phyloP scores from a whole-genome alignment of 2,888 invertebrate genomes.

The Calameuta filiformis region DNA sequence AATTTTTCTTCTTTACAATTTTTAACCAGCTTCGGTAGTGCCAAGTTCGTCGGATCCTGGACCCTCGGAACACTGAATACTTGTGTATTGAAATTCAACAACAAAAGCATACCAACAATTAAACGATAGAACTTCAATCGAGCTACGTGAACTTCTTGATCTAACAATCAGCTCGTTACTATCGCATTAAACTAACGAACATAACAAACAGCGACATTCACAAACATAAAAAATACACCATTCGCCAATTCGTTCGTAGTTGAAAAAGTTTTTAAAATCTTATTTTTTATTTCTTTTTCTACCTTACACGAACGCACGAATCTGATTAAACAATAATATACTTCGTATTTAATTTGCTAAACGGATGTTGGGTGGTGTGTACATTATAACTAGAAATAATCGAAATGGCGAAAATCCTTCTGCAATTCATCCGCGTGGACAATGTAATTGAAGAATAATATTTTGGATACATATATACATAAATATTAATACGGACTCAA shows the following conservation, averaged over 20 bases:
- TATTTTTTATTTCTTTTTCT: neutral
- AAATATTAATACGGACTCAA: neutral
- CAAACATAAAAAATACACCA: neutral
- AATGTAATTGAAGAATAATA: neutral
- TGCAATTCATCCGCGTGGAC: neutral
- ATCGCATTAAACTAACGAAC: neutral
- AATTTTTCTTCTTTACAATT: constrained; percentile 5
- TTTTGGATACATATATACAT: neutral
- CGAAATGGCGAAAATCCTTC: neutral
- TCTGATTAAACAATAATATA: neutral
- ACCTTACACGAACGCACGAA: neutral
- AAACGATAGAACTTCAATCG: neutral
- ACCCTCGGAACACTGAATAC: neutral
- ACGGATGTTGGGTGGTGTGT: neutral
- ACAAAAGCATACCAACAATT: neutral
- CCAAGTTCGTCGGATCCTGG: constrained; percentile 34
- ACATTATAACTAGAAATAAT: neutral
- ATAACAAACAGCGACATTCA: neutral
- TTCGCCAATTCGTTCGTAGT: neutral
- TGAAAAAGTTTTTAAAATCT: neutral
- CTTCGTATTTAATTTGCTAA: neutral
- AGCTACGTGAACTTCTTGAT: neutral
- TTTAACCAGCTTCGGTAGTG: constrained; percentile 39
- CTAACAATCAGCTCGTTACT: neutral
- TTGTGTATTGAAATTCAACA: neutral